Evolutionary conservation across 2,797 vertebrate genomes (phyloP).

Genomic region (Tachyglossus aculeatus): DNA sequence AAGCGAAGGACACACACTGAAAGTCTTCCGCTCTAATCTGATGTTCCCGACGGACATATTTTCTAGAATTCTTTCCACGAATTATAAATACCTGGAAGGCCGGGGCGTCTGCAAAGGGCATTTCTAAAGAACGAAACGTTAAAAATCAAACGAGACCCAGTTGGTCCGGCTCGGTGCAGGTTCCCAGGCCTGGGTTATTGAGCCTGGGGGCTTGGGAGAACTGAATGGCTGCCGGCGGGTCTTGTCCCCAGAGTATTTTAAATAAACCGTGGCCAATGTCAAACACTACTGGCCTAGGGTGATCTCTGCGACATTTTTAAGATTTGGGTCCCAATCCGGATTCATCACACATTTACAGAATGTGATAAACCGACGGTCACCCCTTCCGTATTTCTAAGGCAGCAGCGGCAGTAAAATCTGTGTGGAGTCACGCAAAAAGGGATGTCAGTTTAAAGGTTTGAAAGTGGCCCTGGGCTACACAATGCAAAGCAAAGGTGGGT

Average conservation of each 20-base stretch:
- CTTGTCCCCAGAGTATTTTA: not conserved
- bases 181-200: not conserved
- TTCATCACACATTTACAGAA: not conserved
- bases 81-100: too few species aligned
- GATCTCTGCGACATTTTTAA: not conserved
- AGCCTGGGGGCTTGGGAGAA: not conserved
- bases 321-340: constrained; percentile 14
- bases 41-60: too few species aligned
- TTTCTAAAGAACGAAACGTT: too few species aligned
- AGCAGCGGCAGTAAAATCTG: not conserved
- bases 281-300: not conserved
- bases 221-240: too few species aligned
- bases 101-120: too few species aligned
- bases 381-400: constrained; percentile 4
- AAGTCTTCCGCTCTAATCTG: too few species aligned
- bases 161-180: not conserved
- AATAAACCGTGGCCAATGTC: not conserved
- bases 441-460: not conserved
- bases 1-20: too few species aligned
- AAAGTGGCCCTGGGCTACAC: not conserved
- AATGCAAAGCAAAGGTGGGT: not conserved
- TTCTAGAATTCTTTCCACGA: too few species aligned
- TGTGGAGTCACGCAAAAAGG: not conserved
- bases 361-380: not conserved
- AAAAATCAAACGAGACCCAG: too few species aligned